Base-by-base conservation (phyloP, 1,140 invertebrate species). In the Holotrichia oblita region DNA sequence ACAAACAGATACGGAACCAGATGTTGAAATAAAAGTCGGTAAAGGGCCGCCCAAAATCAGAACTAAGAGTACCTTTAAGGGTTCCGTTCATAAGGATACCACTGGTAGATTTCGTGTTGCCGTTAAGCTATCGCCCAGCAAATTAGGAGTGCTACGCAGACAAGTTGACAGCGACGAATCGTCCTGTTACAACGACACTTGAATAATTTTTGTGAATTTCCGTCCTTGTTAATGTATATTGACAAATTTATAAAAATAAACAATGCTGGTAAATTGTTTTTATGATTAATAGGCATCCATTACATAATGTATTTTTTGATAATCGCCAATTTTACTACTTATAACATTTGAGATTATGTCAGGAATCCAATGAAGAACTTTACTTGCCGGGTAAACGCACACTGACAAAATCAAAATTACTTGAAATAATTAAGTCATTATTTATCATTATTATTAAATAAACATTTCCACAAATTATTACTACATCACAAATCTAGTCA, bases 1-100 rank as follows among this genome's bases (percentile, higher is more conserved):
- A 34, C 61, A 69, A 34, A 69, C 61, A 6, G 61, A 69, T 22
- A 69, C 17, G 6, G 61, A 69, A 22, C 61, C 61, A 7, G 61
- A 69, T 22, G 61, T 69, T 27, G 61, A 69, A 69, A 69, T 69
- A 27, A 9, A 14, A 3, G 20, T 69, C 0, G 61, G 61, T 24
- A 69, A 34, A 69, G 61, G 61, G 1, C 61, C 61, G 8, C 61
- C 61, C 0, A 69, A 34, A 22, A 69, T 69, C 14, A 69, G 9
- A 8, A 69, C 61, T 9, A 69, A 69, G 61, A 24, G 27, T 10
- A 22, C 6, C 9, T 69, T 69, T 34, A 69, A 69, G 22, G 61
- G 61, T 0, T 27, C 8, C 7, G 22, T 69, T 0, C 20, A 14
- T 2, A 22, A 69, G 61, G 61, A 69, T 12, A 6, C 61, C 8